Conservation (phyloP, 2,888 invertebrate species). For the Trissoscelio sp. region DNA sequence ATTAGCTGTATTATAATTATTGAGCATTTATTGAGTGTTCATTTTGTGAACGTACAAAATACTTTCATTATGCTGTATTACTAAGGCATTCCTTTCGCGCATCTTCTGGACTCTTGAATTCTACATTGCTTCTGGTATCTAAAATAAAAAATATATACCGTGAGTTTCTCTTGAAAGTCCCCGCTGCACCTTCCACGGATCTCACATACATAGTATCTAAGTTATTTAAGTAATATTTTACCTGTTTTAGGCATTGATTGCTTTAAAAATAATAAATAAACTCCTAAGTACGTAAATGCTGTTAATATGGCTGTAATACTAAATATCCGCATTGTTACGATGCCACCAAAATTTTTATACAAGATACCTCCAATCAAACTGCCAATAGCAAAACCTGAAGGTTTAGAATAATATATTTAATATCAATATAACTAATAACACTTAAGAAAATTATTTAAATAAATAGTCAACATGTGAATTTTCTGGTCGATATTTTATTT, state of each 20-base stretch:
- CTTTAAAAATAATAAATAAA: constrained; percentile 82
- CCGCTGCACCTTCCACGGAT: too few relatives aligned
- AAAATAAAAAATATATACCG: constrained; percentile 50
- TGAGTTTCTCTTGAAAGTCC: too few relatives aligned
- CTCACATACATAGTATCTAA: constrained; percentile 9
- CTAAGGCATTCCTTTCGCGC: constrained; percentile 72
- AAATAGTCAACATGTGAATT: too few relatives aligned
- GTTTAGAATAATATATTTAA: too few relatives aligned
- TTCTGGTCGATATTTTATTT: too few relatives aligned
- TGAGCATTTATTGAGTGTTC: too few relatives aligned
- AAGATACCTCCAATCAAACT: constrained; percentile 89
- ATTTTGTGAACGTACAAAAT: neutral
- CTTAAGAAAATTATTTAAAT: too few relatives aligned
- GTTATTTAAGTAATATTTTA: too few relatives aligned
- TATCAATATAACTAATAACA: too few relatives aligned
- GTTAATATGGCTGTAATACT: constrained; percentile 82
- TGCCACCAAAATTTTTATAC: constrained; percentile 87
- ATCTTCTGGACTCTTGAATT: constrained; percentile 78
- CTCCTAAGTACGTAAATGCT: constrained; percentile 82
- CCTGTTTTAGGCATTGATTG: constrained; percentile 77
- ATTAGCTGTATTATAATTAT: too few relatives aligned
- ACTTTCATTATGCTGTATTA: constrained; percentile 28
- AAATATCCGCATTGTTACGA: constrained; percentile 85
- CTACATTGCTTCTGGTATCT: constrained; percentile 72
- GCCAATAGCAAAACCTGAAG: constrained; percentile 89